phyloP scores from a whole-genome alignment of 2,113 vertebrate genomes.

The Mormoops blainvillei region DNA sequence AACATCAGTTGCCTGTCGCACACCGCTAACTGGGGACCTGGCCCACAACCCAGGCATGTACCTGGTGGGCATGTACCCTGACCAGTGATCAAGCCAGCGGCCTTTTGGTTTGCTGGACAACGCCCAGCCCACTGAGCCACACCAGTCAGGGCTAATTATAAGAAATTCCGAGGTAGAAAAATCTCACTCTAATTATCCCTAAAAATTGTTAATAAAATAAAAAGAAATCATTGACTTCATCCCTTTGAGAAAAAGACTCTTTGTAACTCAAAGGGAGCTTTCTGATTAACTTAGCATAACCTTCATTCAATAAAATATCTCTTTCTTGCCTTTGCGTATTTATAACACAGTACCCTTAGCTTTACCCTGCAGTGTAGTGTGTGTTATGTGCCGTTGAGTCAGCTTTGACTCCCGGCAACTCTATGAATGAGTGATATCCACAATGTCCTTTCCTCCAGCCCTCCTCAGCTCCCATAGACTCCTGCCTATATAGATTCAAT shows the following conservation, averaged over 20 bases:
- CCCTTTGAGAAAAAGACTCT: neutral
- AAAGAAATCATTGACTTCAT: neutral
- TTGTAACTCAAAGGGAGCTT: constrained; percentile 12
- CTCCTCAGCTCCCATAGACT: neutral
- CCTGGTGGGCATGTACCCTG: no score
- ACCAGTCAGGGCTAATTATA: neutral
- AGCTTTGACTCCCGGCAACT: neutral
- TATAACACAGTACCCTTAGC: neutral
- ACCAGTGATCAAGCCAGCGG: no score
- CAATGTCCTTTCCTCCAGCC: neutral
- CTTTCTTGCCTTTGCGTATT: constrained; percentile 18
- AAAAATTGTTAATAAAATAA: neutral
- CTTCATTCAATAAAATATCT: constrained; percentile 8
- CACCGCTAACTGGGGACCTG: no score
- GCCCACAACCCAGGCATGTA: no score
- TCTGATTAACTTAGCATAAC: constrained; percentile 8
- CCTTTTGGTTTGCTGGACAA: no score
- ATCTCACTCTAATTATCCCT: neutral
- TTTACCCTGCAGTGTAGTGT: neutral
- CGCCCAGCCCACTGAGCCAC: no score
- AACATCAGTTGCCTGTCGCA: no score
- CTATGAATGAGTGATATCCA: neutral
- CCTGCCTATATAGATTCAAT: neutral
- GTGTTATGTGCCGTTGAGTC: neutral
- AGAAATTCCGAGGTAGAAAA: constrained; percentile 18